Evolutionary conservation across 2,888 invertebrate genomes (phyloP).

Genomic region (Drosophila cognata): DNA sequence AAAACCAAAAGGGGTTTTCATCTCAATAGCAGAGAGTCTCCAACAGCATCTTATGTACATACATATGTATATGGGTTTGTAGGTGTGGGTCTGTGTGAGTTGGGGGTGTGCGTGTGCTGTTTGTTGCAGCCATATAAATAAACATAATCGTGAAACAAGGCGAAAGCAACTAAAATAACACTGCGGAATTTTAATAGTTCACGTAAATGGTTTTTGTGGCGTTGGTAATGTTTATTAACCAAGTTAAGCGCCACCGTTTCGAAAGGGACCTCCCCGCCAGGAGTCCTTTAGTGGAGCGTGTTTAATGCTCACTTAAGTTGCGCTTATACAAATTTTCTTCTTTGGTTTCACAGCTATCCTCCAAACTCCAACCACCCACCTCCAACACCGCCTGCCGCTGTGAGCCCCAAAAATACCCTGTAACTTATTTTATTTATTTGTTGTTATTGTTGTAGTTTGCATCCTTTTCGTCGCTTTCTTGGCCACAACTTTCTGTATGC

Average conservation of each 20-base stretch:
- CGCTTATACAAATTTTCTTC: constrained; percentile 75
- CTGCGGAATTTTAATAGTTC: constrained; percentile 77
- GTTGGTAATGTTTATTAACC: constrained; percentile 79
- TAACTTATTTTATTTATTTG: constrained; percentile 31
- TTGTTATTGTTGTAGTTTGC: constrained; percentile 21
- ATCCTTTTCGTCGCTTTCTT: constrained; percentile 48
- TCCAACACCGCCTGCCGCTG: constrained; percentile 6
- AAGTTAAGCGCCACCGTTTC: constrained; percentile 63
- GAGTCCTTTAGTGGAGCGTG: constrained; percentile 70
- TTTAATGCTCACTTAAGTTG: constrained; percentile 79
- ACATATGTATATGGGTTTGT: constrained; percentile 4
- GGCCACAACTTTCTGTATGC: constrained; percentile 51
- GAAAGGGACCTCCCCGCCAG: constrained; percentile 28
- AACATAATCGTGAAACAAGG: constrained; percentile 73
- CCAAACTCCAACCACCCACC: constrained; percentile 1
- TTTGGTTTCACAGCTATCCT: constrained; percentile 43
- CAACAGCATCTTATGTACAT: not conserved
- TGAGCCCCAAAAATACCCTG: constrained; percentile 38
- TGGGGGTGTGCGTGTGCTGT: constrained; percentile 19
- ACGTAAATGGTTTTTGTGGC: constrained; percentile 77
- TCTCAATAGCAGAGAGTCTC: constrained; percentile 3
- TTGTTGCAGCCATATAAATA: constrained; percentile 60
- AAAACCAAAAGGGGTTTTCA: constrained; percentile 45
- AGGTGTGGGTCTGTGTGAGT: not conserved
- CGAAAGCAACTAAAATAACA: constrained; percentile 64